phyloP scores from a whole-genome alignment of 2,888 invertebrate species.

The Drosophila setosimentum region DNA sequence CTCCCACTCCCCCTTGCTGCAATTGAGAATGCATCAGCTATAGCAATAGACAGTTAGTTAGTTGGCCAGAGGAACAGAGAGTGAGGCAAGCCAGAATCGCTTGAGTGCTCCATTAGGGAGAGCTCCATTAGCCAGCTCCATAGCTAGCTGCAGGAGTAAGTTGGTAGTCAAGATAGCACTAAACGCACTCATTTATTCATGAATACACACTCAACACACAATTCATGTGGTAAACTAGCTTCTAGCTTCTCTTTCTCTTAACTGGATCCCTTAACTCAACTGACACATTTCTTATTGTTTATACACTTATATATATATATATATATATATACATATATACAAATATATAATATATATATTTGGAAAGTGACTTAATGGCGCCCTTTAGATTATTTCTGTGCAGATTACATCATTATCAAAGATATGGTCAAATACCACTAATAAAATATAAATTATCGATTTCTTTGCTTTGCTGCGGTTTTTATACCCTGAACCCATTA shows the following conservation, averaged over 20 bases:
- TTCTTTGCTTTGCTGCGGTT: background rate
- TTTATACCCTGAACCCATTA: no score
- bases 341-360: no score
- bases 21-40: no score
- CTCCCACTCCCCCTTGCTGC: no score
- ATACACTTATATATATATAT: no score
- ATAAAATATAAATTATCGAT: conserved; percentile 5
- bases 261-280: background rate
- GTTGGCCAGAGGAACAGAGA: background rate
- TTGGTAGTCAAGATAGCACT: background rate
- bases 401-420: background rate
- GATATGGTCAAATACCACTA: background rate
- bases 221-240: background rate
- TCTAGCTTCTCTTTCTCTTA: background rate
- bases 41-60: no score
- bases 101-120: conserved; percentile 53
- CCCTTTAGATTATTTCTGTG: background rate
- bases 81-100: conserved; percentile 10
- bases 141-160: no score
- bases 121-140: conserved; percentile 28
- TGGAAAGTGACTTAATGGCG: background rate
- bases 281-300: background rate
- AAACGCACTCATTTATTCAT: conserved; percentile 25
- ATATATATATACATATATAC: no score
- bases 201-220: conserved; percentile 10